Evolutionary conservation across 1,140 invertebrate genomes (phyloP).

Genomic region (Ceratina calcarata): DNA sequence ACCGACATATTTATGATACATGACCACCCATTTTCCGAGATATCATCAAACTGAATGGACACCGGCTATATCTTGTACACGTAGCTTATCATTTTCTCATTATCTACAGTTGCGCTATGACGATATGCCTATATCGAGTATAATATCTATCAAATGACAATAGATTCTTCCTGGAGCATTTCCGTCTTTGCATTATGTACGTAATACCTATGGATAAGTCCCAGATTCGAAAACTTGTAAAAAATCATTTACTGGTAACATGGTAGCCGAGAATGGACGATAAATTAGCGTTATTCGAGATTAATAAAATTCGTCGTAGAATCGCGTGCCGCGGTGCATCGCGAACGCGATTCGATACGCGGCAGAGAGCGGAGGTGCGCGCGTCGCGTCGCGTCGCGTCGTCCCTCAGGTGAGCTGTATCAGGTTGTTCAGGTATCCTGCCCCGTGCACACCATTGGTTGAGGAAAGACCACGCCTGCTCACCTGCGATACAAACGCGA

Average conservation of each 20-base stretch:
- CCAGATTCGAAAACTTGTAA: no score
- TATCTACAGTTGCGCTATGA: not conserved
- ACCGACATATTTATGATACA: not conserved
- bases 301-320: constrained; percentile 21
- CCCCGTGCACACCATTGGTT: constrained; percentile 74
- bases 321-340: constrained; percentile 41
- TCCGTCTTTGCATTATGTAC: no score
- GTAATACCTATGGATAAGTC: no score
- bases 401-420: constrained; percentile 64
- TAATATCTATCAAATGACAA: not conserved
- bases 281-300: constrained; percentile 9
- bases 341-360: constrained; percentile 37
- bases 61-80: not conserved
- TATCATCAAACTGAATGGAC: constrained; percentile 11
- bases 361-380: constrained; percentile 45
- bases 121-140: not conserved
- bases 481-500: constrained; percentile 64
- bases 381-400: constrained; percentile 14
- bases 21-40: not conserved
- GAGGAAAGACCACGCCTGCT: constrained; percentile 70
- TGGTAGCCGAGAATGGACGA: not conserved
- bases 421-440: constrained; percentile 71
- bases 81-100: constrained; percentile 31
- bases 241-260: not conserved
- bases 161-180: not conserved